Evolutionary conservation across 1,140 invertebrate genomes (phyloP).

Genomic region (Plutomurus gul): DNA sequence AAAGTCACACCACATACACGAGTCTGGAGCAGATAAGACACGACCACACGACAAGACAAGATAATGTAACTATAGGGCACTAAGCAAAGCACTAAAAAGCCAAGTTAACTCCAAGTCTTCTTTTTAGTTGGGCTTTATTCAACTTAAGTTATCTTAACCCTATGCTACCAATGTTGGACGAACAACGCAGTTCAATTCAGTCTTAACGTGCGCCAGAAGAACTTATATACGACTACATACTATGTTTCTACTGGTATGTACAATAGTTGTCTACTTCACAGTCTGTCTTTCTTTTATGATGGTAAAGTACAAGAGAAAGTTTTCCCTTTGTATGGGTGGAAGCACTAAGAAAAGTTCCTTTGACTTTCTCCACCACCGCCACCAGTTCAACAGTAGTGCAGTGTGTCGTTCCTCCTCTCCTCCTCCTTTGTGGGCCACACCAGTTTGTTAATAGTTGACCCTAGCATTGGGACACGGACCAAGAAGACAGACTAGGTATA

Average conservation of each 20-base stretch:
- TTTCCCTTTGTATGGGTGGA: not conserved
- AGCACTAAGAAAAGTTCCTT: not conserved
- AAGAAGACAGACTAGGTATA: not conserved
- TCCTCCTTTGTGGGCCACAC: not conserved
- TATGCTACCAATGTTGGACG: not conserved
- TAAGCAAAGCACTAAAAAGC: not conserved
- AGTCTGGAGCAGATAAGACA: too few species aligned
- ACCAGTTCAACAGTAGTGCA: too few species aligned
- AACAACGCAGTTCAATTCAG: not conserved
- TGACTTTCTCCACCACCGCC: too few species aligned
- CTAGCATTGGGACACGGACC: not conserved
- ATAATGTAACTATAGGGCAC: not conserved
- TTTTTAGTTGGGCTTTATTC: not conserved
- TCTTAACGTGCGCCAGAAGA: not conserved
- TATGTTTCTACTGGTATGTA: not conserved
- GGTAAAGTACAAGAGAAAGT: not conserved
- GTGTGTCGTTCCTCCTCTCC: not conserved
- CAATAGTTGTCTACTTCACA: not conserved
- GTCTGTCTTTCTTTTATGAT: slow-evolving; percentile 5
- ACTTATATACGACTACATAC: not conserved
- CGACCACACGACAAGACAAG: not conserved
- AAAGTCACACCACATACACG: not conserved
- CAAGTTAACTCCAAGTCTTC: not conserved
- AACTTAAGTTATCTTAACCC: not conserved
- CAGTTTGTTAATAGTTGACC: slow-evolving; percentile 12